These are phyloP conservation scores for Tychaedon coryphoeus DNA, from an alignment of 2,113 vertebrate species.

Conservation along the genomic window DNA sequence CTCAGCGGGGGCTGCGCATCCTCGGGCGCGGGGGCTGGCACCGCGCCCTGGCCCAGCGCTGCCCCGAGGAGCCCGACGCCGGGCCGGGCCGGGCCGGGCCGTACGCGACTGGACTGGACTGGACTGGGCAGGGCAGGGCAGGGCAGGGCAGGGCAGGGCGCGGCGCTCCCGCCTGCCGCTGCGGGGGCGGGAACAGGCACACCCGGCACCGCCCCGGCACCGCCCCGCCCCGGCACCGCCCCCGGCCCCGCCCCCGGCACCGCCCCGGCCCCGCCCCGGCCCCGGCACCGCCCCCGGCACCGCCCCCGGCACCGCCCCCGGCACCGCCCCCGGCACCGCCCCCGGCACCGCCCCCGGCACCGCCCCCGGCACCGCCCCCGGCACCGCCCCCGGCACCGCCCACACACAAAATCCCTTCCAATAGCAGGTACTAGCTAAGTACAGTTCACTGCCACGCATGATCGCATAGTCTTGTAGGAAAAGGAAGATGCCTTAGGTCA, in stretches of 20 bases:
- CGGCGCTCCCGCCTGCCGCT: background rate
- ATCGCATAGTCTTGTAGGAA: background rate
- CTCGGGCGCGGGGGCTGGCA: background rate
- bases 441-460: background rate
- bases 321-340: background rate
- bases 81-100: background rate
- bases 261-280: background rate
- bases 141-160: background rate
- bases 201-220: background rate
- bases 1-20: conserved; percentile 11
- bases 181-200: background rate
- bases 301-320: too few relatives aligned
- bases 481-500: background rate
- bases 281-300: background rate
- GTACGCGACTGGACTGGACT: too few relatives aligned
- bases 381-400: too few relatives aligned
- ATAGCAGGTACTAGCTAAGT: background rate
- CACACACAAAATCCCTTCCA: background rate
- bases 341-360: background rate
- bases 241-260: background rate
- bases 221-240: background rate
- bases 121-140: too few relatives aligned
- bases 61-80: background rate
- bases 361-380: background rate
- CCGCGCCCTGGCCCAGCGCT: background rate